Percentiles rank a stretch among this genome's conserved stretches.
phyloP scores from a whole-genome alignment of 2,113 vertebrate genomes.

The Nymphicus hollandicus region DNA sequence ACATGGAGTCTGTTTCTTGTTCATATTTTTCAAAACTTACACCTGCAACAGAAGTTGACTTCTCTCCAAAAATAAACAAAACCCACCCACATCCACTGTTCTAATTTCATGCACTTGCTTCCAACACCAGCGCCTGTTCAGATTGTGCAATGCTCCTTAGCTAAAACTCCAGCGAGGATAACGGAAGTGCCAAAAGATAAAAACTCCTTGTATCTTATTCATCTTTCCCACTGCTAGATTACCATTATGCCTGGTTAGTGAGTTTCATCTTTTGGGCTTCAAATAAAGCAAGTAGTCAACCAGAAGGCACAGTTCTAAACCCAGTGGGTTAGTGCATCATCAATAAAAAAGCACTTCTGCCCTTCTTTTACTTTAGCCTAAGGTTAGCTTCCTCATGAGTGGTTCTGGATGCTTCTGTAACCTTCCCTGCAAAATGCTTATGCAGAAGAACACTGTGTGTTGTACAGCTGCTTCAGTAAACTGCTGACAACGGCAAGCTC shows the following conservation, averaged over 20 bases:
- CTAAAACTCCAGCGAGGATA: constrained; percentile 60
- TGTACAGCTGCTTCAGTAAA: constrained; percentile 51
- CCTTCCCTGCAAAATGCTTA: constrained; percentile 52
- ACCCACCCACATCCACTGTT: constrained; percentile 11
- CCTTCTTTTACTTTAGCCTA: constrained; percentile 42
- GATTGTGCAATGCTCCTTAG: constrained; percentile 67
- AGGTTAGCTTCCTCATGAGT: constrained; percentile 56
- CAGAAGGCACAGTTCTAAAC: constrained; percentile 50
- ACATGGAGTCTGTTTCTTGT: constrained; percentile 29
- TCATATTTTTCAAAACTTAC: constrained; percentile 57
- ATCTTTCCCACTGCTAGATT: constrained; percentile 76
- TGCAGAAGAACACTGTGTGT: constrained; percentile 34
- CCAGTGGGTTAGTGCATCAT: constrained; percentile 8
- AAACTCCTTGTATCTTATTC: constrained; percentile 70
- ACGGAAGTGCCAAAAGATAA: constrained; percentile 58
- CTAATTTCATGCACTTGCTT: constrained; percentile 61
- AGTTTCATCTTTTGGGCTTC: constrained; percentile 61
- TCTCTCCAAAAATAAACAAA: constrained; percentile 56
- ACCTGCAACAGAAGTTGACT: constrained; percentile 14
- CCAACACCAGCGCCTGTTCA: constrained; percentile 44
- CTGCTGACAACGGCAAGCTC: constrained; percentile 52
- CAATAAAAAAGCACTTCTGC: constrained; percentile 12
- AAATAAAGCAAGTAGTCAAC: constrained; percentile 53
- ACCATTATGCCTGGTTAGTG: constrained; percentile 74
- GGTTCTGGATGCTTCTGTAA: constrained; percentile 39